Percentiles rank a stretch among this genome's conserved stretches.
Conservation (phyloP, 2,797 vertebrate genomes). For the Sylvia borin region DNA sequence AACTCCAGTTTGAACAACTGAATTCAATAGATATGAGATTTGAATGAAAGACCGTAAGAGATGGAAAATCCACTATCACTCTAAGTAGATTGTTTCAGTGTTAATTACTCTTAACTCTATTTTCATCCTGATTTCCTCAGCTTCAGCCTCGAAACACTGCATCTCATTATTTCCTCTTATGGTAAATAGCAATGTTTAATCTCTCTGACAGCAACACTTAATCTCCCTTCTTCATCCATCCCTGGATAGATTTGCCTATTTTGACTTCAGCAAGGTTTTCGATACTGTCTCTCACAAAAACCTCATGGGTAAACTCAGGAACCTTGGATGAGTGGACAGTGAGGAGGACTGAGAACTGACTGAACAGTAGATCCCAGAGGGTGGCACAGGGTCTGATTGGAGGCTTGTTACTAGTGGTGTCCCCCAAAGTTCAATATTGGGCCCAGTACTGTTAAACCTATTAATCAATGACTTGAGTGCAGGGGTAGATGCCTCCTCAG, state of each 20-base stretch:
- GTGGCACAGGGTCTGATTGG: not conserved
- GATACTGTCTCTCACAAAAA: not conserved
- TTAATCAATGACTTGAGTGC: not conserved
- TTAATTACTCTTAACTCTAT: not conserved
- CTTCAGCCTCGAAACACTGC: not conserved
- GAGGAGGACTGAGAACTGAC: not conserved
- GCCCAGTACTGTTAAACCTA: not conserved
- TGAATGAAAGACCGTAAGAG: not conserved
- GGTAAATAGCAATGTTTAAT: not conserved
- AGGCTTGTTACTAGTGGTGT: not conserved
- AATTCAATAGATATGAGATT: not conserved
- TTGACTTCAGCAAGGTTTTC: rapidly evolving
- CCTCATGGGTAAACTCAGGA: not conserved
- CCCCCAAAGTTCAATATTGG: not conserved
- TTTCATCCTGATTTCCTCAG: not conserved
- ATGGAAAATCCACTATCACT: not conserved
- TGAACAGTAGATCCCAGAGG: not conserved
- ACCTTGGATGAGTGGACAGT: not conserved
- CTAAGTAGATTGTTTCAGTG: not conserved
- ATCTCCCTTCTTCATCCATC: not conserved
- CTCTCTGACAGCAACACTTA: not conserved
- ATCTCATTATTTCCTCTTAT: not conserved
- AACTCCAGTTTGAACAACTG: not conserved
- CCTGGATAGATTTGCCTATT: not conserved
- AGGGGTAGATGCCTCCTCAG: not conserved